A percentile compares a stretch with the other conserved stretches of the same genome.
These are phyloP conservation scores for Cerastis leucographa DNA, from an alignment of 2,888 invertebrate genomes.

Conservation along the genomic window DNA sequence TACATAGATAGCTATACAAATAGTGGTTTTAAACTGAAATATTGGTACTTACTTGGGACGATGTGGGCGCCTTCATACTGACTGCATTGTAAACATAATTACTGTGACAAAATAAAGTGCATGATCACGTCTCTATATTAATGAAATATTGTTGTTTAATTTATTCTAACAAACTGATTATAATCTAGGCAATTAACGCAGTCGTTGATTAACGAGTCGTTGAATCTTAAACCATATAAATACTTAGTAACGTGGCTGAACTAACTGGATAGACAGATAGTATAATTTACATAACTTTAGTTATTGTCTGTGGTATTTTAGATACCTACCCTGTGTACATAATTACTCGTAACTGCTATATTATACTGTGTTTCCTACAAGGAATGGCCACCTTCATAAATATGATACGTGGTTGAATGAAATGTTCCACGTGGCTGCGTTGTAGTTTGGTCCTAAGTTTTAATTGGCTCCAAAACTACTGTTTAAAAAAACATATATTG, in stretches of 20 bases:
- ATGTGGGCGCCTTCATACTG: constrained; percentile 24
- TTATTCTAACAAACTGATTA: constrained; percentile 14
- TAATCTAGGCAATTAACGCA: constrained; percentile 22
- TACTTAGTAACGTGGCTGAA: constrained; percentile 14
- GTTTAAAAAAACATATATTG: too few relatives aligned
- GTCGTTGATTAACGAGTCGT: constrained; percentile 24
- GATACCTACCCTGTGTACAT: background rate
- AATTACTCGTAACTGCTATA: background rate
- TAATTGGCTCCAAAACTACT: too few relatives aligned
- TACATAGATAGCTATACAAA: background rate
- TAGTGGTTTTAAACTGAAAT: constrained; percentile 37
- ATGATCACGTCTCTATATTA: constrained; percentile 34
- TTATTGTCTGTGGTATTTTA: constrained; percentile 25
- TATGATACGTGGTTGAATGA: constrained; percentile 8
- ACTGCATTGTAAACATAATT: constrained; percentile 12
- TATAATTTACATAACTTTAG: constrained; percentile 20
- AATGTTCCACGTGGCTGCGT: constrained; percentile 22
- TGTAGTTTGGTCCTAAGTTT: background rate
- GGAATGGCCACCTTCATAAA: background rate
- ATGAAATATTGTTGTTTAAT: constrained; percentile 33
- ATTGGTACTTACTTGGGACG: background rate
- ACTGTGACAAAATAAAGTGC: constrained; percentile 30
- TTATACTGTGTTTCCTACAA: background rate
- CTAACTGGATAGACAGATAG: constrained; percentile 4
- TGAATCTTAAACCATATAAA: constrained; percentile 16